phyloP scores from a whole-genome alignment of 2,888 invertebrate genomes.

The Drosophila putrida region DNA sequence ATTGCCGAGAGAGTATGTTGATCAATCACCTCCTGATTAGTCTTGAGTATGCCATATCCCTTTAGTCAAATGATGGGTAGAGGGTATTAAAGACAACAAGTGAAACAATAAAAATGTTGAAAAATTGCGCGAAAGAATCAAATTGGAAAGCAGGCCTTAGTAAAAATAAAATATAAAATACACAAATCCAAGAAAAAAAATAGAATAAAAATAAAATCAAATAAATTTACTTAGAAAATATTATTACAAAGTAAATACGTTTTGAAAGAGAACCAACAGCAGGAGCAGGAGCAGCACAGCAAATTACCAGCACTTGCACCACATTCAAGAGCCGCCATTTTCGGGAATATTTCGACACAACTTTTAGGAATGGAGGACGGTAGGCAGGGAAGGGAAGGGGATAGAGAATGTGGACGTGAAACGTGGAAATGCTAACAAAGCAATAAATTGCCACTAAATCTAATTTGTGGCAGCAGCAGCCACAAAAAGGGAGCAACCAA shows the following conservation, averaged over 20 bases:
- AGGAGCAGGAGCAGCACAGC: neutral
- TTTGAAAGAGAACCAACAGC: slow-evolving; percentile 3
- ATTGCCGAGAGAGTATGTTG: neutral
- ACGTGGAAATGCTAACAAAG: slow-evolving; percentile 66
- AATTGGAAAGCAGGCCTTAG: slow-evolving; percentile 20
- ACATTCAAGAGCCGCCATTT: slow-evolving; percentile 33
- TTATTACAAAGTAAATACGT: slow-evolving; percentile 61
- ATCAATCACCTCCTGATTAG: neutral
- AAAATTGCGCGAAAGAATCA: slow-evolving; percentile 9
- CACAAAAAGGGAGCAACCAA: slow-evolving; percentile 24
- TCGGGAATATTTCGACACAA: slow-evolving; percentile 50
- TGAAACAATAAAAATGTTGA: slow-evolving; percentile 7
- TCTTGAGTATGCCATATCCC: neutral
- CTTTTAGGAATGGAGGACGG: slow-evolving; percentile 8
- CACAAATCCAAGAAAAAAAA: slow-evolving; percentile 6
- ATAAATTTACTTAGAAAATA: slow-evolving; percentile 56
- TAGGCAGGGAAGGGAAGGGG: neutral
- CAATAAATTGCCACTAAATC: slow-evolving; percentile 72
- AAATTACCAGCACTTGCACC: slow-evolving; percentile 49
- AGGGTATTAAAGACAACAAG: slow-evolving; percentile 1
- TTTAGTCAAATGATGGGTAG: neutral
- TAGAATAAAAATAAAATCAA: slow-evolving; percentile 40
- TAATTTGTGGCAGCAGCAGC: slow-evolving; percentile 66
- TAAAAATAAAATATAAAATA: slow-evolving; percentile 4
- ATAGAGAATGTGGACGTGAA: slow-evolving; percentile 20